Evolutionary conservation across 2,113 vertebrate genomes (phyloP).

Genomic region (Menura novaehollandiae): DNA sequence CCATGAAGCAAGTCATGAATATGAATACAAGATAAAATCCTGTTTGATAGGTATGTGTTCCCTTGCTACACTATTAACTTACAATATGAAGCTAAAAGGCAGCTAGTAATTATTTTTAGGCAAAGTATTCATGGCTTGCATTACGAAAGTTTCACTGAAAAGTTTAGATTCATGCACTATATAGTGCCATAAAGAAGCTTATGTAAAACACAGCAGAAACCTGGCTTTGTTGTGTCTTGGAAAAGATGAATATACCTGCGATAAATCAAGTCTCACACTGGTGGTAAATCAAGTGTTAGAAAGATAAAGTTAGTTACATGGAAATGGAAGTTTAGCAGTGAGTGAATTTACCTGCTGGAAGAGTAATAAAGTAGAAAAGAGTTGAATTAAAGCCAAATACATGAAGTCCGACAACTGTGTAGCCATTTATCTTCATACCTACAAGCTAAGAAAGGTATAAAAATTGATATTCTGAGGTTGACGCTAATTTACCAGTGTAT

Average conservation of each 20-base stretch:
- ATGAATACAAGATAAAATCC: background rate
- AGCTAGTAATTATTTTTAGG: background rate
- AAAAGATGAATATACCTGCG: background rate
- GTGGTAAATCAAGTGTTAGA: background rate
- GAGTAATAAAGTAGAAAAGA: background rate
- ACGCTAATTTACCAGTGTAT: background rate
- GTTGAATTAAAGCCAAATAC: background rate
- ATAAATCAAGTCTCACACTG: background rate
- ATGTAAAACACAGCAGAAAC: background rate
- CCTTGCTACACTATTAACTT: background rate
- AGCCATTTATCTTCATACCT: background rate
- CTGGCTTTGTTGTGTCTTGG: background rate
- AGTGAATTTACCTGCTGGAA: background rate
- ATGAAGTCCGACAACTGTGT: background rate
- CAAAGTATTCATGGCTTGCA: background rate
- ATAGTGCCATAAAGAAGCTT: background rate
- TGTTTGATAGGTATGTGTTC: background rate
- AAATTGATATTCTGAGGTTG: background rate
- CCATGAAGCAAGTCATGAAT: background rate
- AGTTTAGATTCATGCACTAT: background rate
- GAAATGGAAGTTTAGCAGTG: background rate
- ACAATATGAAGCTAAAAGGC: background rate
- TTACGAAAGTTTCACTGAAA: background rate
- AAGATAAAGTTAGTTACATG: background rate
- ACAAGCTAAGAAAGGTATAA: background rate